A percentile compares a stretch with the other conserved stretches of the same genome.
These are phyloP conservation scores for Sinotaia quadrata DNA, from an alignment of 2,888 invertebrate species.

Conservation along the genomic window DNA sequence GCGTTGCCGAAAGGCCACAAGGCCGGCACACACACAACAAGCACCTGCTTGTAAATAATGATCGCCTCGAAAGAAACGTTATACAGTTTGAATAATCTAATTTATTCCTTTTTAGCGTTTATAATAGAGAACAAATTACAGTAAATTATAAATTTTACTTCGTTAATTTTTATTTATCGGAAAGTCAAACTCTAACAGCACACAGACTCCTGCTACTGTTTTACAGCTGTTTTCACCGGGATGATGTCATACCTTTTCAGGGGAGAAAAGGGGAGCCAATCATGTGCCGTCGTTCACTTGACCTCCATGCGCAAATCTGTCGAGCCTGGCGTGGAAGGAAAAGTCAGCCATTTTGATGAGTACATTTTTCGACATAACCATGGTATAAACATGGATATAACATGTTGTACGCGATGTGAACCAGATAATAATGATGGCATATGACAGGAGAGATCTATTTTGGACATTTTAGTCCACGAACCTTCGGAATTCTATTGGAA, in stretches of 20 bases:
- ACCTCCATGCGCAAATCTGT: constrained; percentile 59
- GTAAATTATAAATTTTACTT: neutral
- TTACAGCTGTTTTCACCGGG: constrained; percentile 43
- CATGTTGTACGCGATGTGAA: constrained; percentile 2
- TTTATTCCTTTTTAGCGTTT: neutral
- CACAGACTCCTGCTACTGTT: constrained; percentile 12
- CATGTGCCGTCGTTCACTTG: constrained; percentile 37
- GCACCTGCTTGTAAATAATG: constrained; percentile 16
- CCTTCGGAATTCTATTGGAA: constrained; percentile 17
- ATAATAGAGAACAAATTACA: neutral
- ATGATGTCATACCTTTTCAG: constrained; percentile 46
- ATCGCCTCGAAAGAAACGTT: neutral
- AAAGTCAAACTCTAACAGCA: neutral
- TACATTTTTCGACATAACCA: constrained; percentile 23
- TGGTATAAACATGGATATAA: constrained; percentile 26
- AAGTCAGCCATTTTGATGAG: constrained; percentile 65
- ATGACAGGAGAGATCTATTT: constrained; percentile 6
- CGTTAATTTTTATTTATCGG: neutral
- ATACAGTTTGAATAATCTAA: neutral
- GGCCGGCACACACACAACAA: neutral
- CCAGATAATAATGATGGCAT: constrained; percentile 22
- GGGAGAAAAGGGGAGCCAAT: constrained; percentile 47
- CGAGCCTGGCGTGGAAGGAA: constrained; percentile 61
- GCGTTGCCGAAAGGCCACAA: constrained; percentile 10
- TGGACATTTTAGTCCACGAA: constrained; percentile 24